Evolutionary conservation across 2,797 vertebrate genomes (phyloP).

Genomic region (Crax fasciolata): DNA sequence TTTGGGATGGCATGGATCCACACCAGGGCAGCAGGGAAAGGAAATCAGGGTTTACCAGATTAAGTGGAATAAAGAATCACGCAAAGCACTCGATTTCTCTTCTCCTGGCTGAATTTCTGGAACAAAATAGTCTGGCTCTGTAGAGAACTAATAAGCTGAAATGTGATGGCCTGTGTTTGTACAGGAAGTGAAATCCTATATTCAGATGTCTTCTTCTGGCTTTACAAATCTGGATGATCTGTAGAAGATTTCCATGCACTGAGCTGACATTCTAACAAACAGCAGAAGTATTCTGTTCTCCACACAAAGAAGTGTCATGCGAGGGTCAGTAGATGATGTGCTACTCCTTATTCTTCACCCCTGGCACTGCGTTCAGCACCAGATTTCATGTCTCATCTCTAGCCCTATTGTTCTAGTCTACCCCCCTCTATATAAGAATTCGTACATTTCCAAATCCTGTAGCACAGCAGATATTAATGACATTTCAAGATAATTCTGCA

Average conservation of each 20-base stretch:
- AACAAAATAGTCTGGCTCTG: neutral
- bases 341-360: neutral
- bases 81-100: neutral
- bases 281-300: neutral
- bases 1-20: neutral
- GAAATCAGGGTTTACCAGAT: neutral
- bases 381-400: neutral
- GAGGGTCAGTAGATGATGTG: neutral
- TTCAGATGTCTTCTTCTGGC: neutral
- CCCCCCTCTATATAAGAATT: neutral
- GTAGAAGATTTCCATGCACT: neutral
- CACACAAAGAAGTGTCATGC: neutral
- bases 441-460: neutral
- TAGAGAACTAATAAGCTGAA: neutral
- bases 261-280: neutral
- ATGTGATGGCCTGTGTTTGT: neutral
- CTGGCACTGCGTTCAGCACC: neutral
- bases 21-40: neutral
- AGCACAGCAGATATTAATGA: neutral
- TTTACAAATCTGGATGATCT: neutral
- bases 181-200: neutral
- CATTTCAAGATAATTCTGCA: constrained; percentile 5
- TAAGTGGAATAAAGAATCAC: neutral
- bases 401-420: neutral
- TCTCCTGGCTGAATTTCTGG: neutral